Conservation (phyloP, 1,140 invertebrate genomes). For the Pogonognathellus flavescens region DNA sequence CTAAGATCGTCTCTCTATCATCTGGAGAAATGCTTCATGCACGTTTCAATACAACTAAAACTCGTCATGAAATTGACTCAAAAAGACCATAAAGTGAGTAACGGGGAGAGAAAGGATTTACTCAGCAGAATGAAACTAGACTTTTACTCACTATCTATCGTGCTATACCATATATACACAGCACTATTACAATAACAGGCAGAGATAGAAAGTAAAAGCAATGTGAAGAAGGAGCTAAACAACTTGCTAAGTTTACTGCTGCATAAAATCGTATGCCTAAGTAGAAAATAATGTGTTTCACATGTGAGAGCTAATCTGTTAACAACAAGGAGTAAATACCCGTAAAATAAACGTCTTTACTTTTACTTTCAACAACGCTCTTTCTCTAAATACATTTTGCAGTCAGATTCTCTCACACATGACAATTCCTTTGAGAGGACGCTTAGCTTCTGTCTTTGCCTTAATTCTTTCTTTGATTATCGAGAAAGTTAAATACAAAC, state of each 20-base stretch:
- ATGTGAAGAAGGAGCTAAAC: neutral
- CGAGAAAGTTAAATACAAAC: no score
- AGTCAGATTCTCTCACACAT: no score
- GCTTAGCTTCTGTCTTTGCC: no score
- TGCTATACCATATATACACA: neutral
- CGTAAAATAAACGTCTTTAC: neutral
- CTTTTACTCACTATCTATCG: no score
- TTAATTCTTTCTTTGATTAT: no score
- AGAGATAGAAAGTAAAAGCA: neutral
- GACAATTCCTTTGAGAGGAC: no score
- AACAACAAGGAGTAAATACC: neutral
- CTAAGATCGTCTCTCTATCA: constrained; percentile 14
- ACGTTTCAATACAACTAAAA: constrained; percentile 5
- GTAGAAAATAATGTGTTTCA: neutral
- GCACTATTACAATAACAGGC: neutral
- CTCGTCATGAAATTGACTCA: constrained; percentile 4
- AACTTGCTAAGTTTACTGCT: constrained; percentile 18
- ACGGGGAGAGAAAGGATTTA: constrained; percentile 16
- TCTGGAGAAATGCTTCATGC: neutral
- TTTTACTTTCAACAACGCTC: neutral
- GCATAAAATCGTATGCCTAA: neutral
- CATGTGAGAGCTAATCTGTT: constrained; percentile 28
- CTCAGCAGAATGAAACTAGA: no score
- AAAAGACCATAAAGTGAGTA: constrained; percentile 21
- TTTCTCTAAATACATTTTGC: no score